phyloP scores from a whole-genome alignment of 2,888 invertebrate species.

The Pseudeuparius sepicola region DNA sequence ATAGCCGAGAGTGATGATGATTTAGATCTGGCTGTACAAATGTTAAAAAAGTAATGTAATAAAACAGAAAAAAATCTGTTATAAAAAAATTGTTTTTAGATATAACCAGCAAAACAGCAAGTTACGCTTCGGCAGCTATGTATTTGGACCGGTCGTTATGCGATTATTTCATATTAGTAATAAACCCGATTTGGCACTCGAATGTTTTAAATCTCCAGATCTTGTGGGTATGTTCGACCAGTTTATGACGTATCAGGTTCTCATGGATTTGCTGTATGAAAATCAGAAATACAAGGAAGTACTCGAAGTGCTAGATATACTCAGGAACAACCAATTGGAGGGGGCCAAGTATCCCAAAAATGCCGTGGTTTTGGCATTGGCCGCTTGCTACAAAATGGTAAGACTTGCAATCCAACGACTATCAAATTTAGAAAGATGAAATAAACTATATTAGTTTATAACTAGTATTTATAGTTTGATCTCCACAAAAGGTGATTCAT shows the following conservation, averaged over 20 bases:
- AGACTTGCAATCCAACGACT: too few relatives aligned
- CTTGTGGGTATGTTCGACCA: constrained; percentile 65
- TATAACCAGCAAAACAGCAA: constrained; percentile 62
- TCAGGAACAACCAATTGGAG: constrained; percentile 50
- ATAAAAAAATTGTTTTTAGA: constrained; percentile 34
- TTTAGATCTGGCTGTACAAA: constrained; percentile 50
- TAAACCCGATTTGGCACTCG: constrained; percentile 56
- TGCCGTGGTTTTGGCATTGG: constrained; percentile 53
- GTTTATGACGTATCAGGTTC: constrained; percentile 52
- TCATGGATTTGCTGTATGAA: constrained; percentile 61
- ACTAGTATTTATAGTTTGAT: too few relatives aligned
- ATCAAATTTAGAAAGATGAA: too few relatives aligned
- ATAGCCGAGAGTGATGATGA: constrained; percentile 54
- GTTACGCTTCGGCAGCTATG: constrained; percentile 65
- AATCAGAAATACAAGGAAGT: constrained; percentile 58
- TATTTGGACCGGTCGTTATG: constrained; percentile 79
- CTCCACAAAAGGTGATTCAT: too few relatives aligned
- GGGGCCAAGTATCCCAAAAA: constrained; percentile 60
- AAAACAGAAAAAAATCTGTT: background rate
- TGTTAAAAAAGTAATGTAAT: constrained; percentile 55
- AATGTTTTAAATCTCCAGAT: constrained; percentile 50
- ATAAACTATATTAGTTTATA: too few relatives aligned
- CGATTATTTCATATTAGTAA: constrained; percentile 62
- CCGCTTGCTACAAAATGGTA: constrained; percentile 69
- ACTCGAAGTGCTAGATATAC: constrained; percentile 50